phyloP scores from a whole-genome alignment of 2,113 vertebrate genomes.

The Pristiophorus japonicus region DNA sequence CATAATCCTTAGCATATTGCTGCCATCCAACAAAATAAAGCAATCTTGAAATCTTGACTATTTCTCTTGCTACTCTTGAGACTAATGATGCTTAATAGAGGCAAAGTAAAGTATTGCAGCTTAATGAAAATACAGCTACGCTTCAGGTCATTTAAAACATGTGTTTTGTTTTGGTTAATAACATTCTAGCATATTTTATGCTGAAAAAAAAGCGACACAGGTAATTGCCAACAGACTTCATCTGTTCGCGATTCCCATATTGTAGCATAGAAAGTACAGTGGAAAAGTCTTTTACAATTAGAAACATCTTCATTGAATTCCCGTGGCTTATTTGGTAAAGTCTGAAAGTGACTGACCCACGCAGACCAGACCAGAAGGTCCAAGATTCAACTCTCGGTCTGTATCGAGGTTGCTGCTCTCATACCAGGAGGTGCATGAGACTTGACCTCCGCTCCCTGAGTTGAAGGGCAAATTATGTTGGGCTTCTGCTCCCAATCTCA shows the following conservation, averaged over 20 bases:
- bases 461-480: not conserved
- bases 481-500: not conserved
- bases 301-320: not conserved
- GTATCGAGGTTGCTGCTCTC: not conserved
- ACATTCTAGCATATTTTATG: not conserved
- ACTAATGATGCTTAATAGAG: not conserved
- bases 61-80: not conserved
- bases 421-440: not conserved
- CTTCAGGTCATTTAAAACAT: slow-evolving; percentile 30
- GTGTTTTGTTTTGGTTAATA: slow-evolving; percentile 25
- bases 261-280: not conserved
- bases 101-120: not conserved
- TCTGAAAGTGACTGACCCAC: not conserved
- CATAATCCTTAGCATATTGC: not conserved
- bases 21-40: not conserved
- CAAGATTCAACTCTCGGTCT: not conserved
- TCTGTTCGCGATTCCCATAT: not conserved
- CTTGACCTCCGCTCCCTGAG: not conserved
- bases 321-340: not conserved
- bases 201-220: not conserved
- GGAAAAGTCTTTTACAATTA: not conserved
- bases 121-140: not conserved
- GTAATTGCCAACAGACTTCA: slow-evolving; percentile 28
- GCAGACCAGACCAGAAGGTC: not conserved
- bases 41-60: slow-evolving; percentile 27